Percentiles rank a stretch among this genome's conserved stretches.
These are phyloP conservation scores for Brenthis daphne DNA, from an alignment of 2,888 invertebrate genomes.

Conservation along the genomic window DNA sequence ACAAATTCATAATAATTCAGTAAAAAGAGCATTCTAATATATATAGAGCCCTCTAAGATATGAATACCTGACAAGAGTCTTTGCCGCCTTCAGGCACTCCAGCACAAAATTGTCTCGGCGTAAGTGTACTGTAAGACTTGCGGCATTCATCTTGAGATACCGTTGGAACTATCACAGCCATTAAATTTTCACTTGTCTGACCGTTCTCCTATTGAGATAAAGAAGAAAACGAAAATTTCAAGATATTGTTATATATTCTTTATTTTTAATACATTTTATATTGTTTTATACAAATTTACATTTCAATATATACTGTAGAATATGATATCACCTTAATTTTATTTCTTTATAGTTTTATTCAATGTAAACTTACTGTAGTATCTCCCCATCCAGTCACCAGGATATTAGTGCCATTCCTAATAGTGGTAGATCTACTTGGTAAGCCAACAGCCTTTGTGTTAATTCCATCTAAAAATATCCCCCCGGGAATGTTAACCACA, in stretches of 20 bases:
- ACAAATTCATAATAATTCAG: too few relatives aligned
- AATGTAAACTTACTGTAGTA: conserved; percentile 54
- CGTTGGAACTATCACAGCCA: conserved; percentile 53
- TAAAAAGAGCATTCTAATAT: too few relatives aligned
- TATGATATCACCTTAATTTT: neutral
- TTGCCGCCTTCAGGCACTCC: conserved; percentile 65
- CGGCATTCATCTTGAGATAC: conserved; percentile 50
- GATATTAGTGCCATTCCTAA: conserved; percentile 51
- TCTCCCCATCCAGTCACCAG: conserved; percentile 70
- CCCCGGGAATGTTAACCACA: conserved; percentile 54
- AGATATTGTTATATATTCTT: too few relatives aligned
- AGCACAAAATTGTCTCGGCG: conserved; percentile 67
- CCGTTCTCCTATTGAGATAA: conserved; percentile 54
- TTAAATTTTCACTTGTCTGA: conserved; percentile 49
- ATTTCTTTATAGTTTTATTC: neutral
- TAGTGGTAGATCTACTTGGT: conserved; percentile 43
- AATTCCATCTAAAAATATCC: conserved; percentile 58
- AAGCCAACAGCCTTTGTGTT: conserved; percentile 51
- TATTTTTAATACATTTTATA: too few relatives aligned
- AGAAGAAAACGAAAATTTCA: conserved; percentile 3
- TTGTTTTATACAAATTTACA: too few relatives aligned
- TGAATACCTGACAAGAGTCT: conserved; percentile 68
- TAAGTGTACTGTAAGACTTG: conserved; percentile 50
- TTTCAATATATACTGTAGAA: too few relatives aligned
- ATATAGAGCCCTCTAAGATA: neutral